phyloP scores from a whole-genome alignment of 2,888 invertebrate species.

The Choristoneura rosaceana region DNA sequence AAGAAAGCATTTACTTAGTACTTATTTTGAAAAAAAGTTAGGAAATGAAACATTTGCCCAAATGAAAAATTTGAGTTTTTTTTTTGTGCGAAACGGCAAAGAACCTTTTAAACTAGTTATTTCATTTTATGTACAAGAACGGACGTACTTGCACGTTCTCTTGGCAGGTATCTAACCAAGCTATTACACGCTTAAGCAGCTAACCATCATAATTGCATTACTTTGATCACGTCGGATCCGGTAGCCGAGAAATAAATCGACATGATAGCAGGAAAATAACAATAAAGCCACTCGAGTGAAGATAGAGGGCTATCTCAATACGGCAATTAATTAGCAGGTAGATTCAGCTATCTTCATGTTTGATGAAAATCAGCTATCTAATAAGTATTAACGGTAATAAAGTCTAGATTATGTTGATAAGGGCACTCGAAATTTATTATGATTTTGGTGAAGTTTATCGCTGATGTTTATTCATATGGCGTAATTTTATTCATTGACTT shows the following conservation, averaged over 20 bases:
- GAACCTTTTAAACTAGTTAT: no score
- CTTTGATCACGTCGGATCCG: constrained; percentile 1
- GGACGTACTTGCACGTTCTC: no score
- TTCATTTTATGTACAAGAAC: neutral
- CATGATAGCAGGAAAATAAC: constrained; percentile 5
- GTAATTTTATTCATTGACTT: constrained; percentile 1
- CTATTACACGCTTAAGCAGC: constrained; percentile 9
- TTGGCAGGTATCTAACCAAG: neutral
- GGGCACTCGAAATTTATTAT: neutral
- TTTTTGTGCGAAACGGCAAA: no score
- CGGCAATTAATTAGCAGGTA: constrained; percentile 8
- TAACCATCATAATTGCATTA: constrained; percentile 10
- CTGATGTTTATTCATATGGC: neutral
- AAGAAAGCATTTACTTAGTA: no score
- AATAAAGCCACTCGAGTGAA: constrained; percentile 16
- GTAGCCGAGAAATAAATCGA: constrained; percentile 20
- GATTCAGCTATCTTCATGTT: neutral
- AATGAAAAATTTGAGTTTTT: no score
- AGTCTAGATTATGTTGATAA: neutral
- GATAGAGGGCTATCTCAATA: neutral
- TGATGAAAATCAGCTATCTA: neutral
- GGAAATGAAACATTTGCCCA: no score
- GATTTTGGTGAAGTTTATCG: neutral
- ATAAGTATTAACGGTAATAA: constrained; percentile 3
- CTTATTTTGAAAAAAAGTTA: no score